These are phyloP conservation scores for Potamarius usumacintae DNA, from an alignment of 2,113 vertebrate genomes.

Conservation along the genomic window DNA sequence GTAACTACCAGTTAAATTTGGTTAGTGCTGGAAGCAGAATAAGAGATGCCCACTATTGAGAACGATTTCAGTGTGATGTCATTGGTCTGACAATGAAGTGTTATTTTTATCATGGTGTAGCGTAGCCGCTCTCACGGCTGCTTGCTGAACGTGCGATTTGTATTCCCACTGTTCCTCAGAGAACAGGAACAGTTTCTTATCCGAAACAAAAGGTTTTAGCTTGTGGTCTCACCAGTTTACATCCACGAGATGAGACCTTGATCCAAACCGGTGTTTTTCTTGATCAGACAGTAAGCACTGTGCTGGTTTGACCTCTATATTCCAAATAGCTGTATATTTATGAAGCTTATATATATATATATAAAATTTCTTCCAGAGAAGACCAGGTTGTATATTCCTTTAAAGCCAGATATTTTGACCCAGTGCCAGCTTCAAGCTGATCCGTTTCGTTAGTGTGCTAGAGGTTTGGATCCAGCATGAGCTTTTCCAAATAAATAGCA, in stretches of 20 bases:
- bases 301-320: no score
- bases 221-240: background rate
- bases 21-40: background rate
- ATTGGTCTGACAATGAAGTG: background rate
- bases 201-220: background rate
- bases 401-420: background rate
- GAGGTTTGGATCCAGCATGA: background rate
- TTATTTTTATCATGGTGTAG: background rate
- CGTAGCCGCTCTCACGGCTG: background rate
- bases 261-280: background rate
- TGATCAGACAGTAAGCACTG: background rate
- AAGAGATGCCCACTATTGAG: background rate
- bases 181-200: background rate
- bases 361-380: background rate
- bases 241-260: background rate
- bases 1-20: background rate
- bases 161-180: background rate
- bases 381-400: background rate
- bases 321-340: background rate
- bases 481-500: constrained; percentile 4
- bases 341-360: background rate
- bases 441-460: background rate
- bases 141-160: background rate
- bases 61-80: background rate
- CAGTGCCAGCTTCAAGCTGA: background rate